Percentiles rank a stretch among this genome's conserved stretches.
Conservation (phyloP, 2,113 vertebrate genomes). For the Catharus bicknelli region DNA sequence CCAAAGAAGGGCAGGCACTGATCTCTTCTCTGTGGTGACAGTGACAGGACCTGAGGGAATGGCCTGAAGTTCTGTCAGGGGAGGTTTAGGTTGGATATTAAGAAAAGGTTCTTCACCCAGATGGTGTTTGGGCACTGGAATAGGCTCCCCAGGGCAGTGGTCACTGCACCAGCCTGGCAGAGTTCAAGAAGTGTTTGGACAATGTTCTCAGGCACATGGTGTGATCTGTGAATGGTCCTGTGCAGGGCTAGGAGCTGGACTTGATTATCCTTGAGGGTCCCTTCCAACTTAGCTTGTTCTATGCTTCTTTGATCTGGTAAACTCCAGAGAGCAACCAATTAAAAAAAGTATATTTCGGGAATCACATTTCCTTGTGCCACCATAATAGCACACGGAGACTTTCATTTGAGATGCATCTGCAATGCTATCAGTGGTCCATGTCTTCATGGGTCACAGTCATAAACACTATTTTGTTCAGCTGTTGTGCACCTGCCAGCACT, state of each 20-base stretch:
- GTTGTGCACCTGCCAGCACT: neutral
- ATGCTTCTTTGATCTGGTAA: neutral
- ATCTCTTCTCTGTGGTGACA: neutral
- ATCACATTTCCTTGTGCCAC: neutral
- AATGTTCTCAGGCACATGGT: fast-evolving
- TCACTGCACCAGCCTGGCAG: neutral
- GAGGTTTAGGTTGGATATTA: neutral
- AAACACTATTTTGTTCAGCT: neutral
- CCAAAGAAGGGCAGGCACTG: neutral
- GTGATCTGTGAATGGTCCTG: neutral
- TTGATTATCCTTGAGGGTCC: neutral
- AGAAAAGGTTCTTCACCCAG: neutral
- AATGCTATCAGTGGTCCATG: neutral
- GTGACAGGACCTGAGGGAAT: neutral
- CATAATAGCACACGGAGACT: neutral
- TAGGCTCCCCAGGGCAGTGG: neutral
- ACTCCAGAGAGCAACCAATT: neutral
- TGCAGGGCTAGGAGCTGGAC: neutral
- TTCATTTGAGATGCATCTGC: neutral
- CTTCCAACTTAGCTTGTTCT: neutral
- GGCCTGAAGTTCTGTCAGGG: too few species aligned
- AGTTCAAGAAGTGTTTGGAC: neutral
- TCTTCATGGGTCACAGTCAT: neutral
- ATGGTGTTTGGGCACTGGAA: neutral
- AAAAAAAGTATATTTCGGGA: neutral